Percentiles rank a stretch among this genome's conserved stretches.
Conservation (phyloP, 1,140 invertebrate genomes). For the Pseudomyrmex concolor region DNA sequence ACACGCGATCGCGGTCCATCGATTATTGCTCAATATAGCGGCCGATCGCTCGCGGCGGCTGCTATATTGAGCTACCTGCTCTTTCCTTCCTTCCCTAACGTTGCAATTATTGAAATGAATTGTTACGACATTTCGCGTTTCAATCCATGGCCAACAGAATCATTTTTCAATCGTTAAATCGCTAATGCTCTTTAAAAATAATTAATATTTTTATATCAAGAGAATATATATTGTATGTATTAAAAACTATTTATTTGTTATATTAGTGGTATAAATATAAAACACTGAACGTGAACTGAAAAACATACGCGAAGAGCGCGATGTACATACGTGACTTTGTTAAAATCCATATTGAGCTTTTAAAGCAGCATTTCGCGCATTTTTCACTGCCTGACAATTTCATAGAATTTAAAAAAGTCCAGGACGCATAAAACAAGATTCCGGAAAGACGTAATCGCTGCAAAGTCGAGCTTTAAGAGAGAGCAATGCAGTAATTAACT, state of each 20-base stretch:
- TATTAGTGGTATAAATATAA: no score
- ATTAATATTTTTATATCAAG: no score
- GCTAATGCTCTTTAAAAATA: background rate
- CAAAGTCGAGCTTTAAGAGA: constrained; percentile 12
- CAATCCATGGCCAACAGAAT: constrained; percentile 5
- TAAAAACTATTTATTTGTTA: no score
- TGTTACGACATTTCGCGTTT: constrained; percentile 1
- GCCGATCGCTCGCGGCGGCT: background rate
- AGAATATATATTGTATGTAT: no score
- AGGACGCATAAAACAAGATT: background rate
- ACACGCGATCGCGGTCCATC: constrained; percentile 31
- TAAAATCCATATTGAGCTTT: no score
- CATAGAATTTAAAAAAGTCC: constrained; percentile 11
- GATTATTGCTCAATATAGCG: constrained; percentile 24
- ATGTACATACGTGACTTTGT: no score
- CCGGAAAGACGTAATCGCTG: background rate
- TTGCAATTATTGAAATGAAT: background rate
- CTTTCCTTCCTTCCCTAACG: background rate
- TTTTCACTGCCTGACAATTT: background rate
- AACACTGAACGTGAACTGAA: no score
- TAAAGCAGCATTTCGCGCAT: no score
- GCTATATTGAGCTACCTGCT: background rate
- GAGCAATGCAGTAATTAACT: constrained; percentile 35
- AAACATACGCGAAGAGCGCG: no score
- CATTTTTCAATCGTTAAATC: background rate